Percentiles rank a stretch among this genome's conserved stretches.
Evolutionary conservation across 2,113 vertebrate genomes (phyloP).

Genomic region (Mormyrus lacerda): DNA sequence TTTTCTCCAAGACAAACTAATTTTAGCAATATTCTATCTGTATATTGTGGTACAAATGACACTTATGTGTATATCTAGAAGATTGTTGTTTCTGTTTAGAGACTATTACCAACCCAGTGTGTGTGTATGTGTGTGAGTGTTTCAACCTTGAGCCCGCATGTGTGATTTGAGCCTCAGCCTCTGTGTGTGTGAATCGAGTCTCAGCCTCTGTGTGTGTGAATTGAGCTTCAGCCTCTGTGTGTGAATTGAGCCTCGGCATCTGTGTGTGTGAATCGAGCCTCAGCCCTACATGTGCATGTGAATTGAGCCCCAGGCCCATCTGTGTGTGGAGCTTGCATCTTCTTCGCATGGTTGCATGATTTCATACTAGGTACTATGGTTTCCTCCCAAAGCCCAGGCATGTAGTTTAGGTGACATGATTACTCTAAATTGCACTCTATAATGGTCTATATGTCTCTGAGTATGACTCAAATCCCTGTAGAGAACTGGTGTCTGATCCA

Average conservation of each 20-base stretch:
- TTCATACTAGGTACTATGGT: background rate
- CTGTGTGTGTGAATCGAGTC: background rate
- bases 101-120: background rate
- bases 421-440: background rate
- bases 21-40: background rate
- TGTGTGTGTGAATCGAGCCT: background rate
- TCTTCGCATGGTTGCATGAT: background rate
- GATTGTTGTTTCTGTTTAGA: background rate
- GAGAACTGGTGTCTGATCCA: background rate
- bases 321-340: background rate
- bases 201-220: background rate
- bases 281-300: background rate
- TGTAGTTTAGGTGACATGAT: background rate
- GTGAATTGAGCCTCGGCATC: too few relatives aligned
- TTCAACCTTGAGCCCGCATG: background rate
- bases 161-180: background rate
- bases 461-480: background rate
- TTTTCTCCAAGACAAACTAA: background rate
- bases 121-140: background rate
- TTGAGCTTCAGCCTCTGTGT: too few relatives aligned
- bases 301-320: background rate
- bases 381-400: background rate
- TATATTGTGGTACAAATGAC: background rate
- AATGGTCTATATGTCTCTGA: background rate
- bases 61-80: background rate